Conservation (phyloP, 2,797 vertebrate species). For the Bovichtus variegatus region DNA sequence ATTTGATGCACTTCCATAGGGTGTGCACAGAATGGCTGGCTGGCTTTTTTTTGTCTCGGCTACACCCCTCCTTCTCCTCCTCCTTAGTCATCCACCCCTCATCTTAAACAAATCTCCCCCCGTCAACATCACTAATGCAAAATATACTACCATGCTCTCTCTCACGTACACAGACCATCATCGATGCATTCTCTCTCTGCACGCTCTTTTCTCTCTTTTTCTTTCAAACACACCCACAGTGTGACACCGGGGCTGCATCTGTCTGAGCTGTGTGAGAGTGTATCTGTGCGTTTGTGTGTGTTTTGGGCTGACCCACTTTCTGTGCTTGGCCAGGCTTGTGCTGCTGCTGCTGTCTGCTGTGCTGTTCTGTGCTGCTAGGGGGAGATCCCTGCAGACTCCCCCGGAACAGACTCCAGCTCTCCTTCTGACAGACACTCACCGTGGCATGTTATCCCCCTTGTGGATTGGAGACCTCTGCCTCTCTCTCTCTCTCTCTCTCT, state of each 20-base stretch:
- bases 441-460: conserved; percentile 80
- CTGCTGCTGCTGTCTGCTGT: conserved; percentile 64
- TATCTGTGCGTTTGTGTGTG: conserved; percentile 55
- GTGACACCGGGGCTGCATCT: conserved; percentile 76
- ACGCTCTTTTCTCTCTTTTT: conserved; percentile 42
- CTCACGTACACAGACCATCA: conserved; percentile 58
- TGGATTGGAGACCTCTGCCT: conserved; percentile 80
- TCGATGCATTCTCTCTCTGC: conserved; percentile 52
- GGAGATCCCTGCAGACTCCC: conserved; percentile 83
- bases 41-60: conserved; percentile 63
- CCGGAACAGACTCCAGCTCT: conserved; percentile 78
- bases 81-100: conserved; percentile 45
- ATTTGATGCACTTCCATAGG: conserved; percentile 86
- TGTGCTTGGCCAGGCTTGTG: conserved; percentile 84
- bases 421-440: conserved; percentile 85
- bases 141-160: conserved; percentile 54
- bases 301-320: conserved; percentile 86
- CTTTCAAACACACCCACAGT: conserved; percentile 68
- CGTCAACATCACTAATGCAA: conserved; percentile 63
- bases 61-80: conserved; percentile 20
- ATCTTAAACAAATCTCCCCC: conserved; percentile 53
- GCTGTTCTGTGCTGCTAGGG: conserved; percentile 74
- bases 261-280: conserved; percentile 56
- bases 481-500: conserved; percentile 61
- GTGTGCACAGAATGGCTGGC: conserved; percentile 76